These are phyloP conservation scores for Steinernema carpocapsae DNA, from an alignment of 2,888 invertebrate genomes.

Conservation along the genomic window DNA sequence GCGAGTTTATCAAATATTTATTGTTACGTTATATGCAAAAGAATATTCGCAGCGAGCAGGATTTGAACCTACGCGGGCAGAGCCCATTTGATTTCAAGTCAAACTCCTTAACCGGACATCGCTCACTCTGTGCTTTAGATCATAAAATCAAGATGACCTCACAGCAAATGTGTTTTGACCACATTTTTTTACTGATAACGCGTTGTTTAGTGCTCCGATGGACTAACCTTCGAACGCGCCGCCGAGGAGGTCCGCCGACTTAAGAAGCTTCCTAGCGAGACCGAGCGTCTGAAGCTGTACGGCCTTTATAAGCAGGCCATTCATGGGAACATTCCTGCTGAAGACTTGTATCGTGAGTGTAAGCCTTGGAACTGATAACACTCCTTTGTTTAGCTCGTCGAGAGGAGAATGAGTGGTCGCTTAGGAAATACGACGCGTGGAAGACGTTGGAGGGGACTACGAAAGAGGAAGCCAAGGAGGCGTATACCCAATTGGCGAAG, in stretches of 20 bases:
- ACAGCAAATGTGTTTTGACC: too few relatives aligned
- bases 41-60: conserved; percentile 67
- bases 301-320: conserved; percentile 58
- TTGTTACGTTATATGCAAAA: too few relatives aligned
- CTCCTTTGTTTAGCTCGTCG: not conserved
- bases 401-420: not conserved
- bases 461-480: conserved; percentile 49
- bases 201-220: conserved; percentile 37
- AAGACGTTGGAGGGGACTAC: conserved; percentile 45
- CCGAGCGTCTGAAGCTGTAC: conserved; percentile 51
- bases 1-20: not conserved
- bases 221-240: conserved; percentile 54
- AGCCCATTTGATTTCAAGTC: conserved; percentile 69
- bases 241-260: conserved; percentile 57
- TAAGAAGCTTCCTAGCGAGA: conserved; percentile 43
- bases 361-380: not conserved
- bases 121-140: too few relatives aligned
- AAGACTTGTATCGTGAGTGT: conserved; percentile 51
- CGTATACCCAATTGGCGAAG: conserved; percentile 51
- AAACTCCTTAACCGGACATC: conserved; percentile 69
- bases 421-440: conserved; percentile 38
- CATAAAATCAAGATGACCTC: too few relatives aligned
- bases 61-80: conserved; percentile 68
- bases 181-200: too few relatives aligned
- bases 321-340: conserved; percentile 55